Evolutionary conservation across 2,888 invertebrate species (phyloP).

Genomic region (Lasioglossum lativentre): DNA sequence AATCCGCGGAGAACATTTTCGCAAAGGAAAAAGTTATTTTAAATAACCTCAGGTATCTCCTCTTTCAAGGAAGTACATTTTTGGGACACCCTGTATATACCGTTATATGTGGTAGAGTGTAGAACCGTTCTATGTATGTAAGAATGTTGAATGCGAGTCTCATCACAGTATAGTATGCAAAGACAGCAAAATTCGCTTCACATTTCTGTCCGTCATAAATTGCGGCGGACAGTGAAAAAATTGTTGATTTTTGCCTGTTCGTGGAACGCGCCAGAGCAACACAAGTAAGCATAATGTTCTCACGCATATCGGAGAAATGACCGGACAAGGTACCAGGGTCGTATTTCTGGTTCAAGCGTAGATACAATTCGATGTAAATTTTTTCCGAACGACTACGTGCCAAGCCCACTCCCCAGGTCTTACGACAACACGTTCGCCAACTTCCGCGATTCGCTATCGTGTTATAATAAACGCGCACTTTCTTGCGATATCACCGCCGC

Average conservation of each 20-base stretch:
- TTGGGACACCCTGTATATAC: too few species aligned
- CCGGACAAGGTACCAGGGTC: conserved; percentile 12
- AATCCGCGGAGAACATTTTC: too few species aligned
- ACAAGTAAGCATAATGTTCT: conserved; percentile 8
- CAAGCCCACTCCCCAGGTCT: conserved; percentile 18
- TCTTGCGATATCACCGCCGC: conserved; percentile 24
- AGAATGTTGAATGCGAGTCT: too few species aligned
- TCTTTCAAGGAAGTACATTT: too few species aligned
- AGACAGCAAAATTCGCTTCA: conserved; percentile 6
- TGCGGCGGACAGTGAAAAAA: neutral
- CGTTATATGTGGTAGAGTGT: too few species aligned
- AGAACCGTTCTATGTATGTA: too few species aligned
- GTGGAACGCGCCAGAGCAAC: neutral
- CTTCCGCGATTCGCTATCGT: conserved; percentile 57
- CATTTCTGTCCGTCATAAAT: conserved; percentile 1
- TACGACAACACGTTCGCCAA: conserved; percentile 36
- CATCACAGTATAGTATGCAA: too few species aligned
- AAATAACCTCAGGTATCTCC: too few species aligned
- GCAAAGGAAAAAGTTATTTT: too few species aligned
- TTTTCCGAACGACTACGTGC: conserved; percentile 27
- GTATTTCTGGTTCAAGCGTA: conserved; percentile 21
- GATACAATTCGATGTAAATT: conserved; percentile 50
- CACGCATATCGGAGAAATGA: conserved; percentile 26
- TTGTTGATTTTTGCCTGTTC: neutral
- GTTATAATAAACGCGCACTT: conserved; percentile 47